These are phyloP conservation scores for Dryobates pubescens DNA, from an alignment of 2,797 vertebrate species.

Conservation along the genomic window DNA sequence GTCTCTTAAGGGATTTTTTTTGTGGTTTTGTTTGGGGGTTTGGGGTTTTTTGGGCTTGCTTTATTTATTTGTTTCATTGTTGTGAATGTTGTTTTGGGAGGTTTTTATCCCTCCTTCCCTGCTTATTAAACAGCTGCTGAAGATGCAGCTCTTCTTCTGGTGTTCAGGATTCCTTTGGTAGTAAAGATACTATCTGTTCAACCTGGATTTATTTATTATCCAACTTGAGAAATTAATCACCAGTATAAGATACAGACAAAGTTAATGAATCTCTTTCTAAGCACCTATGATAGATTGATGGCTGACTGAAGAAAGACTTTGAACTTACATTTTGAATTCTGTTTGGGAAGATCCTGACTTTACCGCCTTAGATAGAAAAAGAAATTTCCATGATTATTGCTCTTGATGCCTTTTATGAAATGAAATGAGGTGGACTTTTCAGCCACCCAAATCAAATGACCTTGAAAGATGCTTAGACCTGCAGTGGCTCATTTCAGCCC, in stretches of 20 bases:
- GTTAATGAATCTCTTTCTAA: background rate
- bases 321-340: background rate
- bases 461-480: background rate
- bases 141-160: background rate
- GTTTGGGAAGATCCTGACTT: background rate
- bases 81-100: too few relatives aligned
- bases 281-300: background rate
- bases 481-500: background rate
- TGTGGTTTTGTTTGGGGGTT: background rate
- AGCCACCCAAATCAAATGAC: background rate
- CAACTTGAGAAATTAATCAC: background rate
- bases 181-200: background rate
- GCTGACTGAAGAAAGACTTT: background rate
- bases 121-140: background rate
- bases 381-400: background rate
- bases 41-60: background rate
- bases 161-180: background rate
- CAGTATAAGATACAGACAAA: background rate
- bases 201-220: background rate
- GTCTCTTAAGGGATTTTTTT: background rate
- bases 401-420: background rate
- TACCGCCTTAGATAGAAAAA: background rate
- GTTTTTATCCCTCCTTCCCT: background rate
- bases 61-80: background rate
- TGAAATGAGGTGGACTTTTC: background rate